Base-by-base conservation (phyloP, 2,888 invertebrate genomes). In the Pheosia tremula region DNA sequence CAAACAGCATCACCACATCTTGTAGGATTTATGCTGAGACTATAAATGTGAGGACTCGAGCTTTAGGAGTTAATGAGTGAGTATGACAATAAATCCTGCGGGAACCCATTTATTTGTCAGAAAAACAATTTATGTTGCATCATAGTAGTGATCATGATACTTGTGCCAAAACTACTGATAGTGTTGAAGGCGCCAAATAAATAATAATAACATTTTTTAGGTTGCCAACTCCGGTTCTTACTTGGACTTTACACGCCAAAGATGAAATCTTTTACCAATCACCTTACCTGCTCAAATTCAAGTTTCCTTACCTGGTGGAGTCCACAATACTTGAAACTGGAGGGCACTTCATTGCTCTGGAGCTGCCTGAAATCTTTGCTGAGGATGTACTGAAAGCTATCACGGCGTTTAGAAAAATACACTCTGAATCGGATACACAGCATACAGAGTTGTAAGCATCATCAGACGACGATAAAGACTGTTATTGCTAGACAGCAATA, bases 301-400 rank as follows among this genome's bases (percentile, higher is more conserved):
- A 93, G 72, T 96, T 87, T 78, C 78, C 78, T 7, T 96, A 97
- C 77, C 72, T 97, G 8, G 89, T 96, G 11, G 95, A 95, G 56
- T 94, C 94, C 72, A 95, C 93, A 0, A 91, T 95, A 65, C 84
- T 95, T 66, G 80, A 89, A 0, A 83, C 93, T 5, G 97, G 97
- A 3, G 97, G 98, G 0, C 97, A 98, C 84, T 98, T 97, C 88
- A 95, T 96, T 0, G 97, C 97, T 0, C 91, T 97, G 62, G 97
- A 98, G 85, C 89, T 95, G 61, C 97, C 97, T 0, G 79, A 94
- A 65, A 72, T 95, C 0, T 79, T 97, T 5, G 95, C 96, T n/a
- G 84, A 94, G 3, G 97, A 97, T 78, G 82, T 98, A 3, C 60
- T 75, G 58, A 60, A 60, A 6, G 73, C 78, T 13, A 45, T 75